Conservation (phyloP, 1,140 invertebrate genomes). For the Polyergus mexicanus region DNA sequence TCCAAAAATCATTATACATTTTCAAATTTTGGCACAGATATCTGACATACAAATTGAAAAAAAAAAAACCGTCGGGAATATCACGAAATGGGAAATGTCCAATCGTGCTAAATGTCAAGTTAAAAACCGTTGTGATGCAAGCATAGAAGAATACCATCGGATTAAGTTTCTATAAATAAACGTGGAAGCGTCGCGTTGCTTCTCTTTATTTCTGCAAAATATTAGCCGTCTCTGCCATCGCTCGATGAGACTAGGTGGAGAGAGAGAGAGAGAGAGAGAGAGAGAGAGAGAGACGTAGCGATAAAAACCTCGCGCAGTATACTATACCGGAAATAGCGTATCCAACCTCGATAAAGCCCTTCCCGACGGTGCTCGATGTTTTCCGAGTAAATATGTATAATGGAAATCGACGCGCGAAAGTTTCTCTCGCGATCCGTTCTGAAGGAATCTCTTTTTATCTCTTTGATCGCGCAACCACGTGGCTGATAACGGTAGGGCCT, state of each 20-base stretch:
- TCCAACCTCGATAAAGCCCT: conserved; percentile 33
- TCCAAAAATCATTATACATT: not conserved
- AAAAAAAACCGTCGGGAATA: not conserved
- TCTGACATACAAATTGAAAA: not conserved
- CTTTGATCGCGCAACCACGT: conserved; percentile 29
- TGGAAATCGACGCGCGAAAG: conserved; percentile 21
- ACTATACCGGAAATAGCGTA: conserved; percentile 52
- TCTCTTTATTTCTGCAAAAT: conserved; percentile 47
- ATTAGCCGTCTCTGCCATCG: conserved; percentile 26
- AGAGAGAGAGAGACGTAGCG: not conserved
- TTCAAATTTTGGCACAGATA: not conserved
- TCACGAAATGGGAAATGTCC: not conserved
- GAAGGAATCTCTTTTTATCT: conserved; percentile 55
- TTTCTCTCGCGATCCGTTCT: conserved; percentile 17
- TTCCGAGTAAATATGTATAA: conserved; percentile 42
- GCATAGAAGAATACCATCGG: not conserved
- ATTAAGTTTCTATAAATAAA: conserved; percentile 48
- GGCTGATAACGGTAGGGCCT: conserved; percentile 47
- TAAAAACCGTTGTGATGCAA: not conserved
- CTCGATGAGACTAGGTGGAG: conserved; percentile 5
- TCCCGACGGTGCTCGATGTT: conserved; percentile 8
- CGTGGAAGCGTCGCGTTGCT: not conserved
- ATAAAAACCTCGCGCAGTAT: conserved; percentile 43
- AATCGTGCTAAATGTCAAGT: not conserved
- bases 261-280: not conserved